Evolutionary conservation across 1,140 invertebrate genomes (phyloP).

Genomic region (Penaeus vannamei): DNA sequence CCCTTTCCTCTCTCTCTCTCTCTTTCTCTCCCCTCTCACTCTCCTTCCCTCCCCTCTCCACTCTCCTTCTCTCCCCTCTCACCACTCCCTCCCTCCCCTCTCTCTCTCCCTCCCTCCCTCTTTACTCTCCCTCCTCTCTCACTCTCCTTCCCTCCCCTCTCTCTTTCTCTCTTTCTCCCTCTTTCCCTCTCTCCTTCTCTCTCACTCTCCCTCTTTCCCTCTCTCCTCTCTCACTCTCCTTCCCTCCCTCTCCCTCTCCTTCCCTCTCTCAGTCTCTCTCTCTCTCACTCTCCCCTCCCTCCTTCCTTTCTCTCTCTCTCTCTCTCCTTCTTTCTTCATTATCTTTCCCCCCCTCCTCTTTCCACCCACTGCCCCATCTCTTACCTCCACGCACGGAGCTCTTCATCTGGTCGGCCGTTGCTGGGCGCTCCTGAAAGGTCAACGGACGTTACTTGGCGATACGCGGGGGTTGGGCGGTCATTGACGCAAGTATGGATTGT

Average conservation of each 20-base stretch:
- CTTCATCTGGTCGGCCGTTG: constrained; percentile 39
- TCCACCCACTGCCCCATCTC: background rate
- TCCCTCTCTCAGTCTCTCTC: background rate
- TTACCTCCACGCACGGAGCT: constrained; percentile 49
- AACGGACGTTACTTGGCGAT: background rate
- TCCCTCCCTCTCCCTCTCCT: background rate
- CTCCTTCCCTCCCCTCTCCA: background rate
- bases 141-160: constrained; percentile 6
- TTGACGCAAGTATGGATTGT: too few relatives aligned
- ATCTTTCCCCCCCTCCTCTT: background rate
- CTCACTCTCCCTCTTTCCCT: background rate
- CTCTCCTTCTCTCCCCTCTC: background rate
- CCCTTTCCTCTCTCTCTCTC: background rate
- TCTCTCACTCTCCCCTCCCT: too few relatives aligned
- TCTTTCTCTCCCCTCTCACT: too few relatives aligned
- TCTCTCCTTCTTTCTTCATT: background rate
- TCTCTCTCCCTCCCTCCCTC: background rate
- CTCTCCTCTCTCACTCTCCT: background rate
- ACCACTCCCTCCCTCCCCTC: background rate
- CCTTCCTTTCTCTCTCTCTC: too few relatives aligned
- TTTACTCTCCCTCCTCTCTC: background rate
- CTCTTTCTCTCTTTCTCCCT: too few relatives aligned
- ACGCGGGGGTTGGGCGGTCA: too few relatives aligned
- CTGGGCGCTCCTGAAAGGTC: constrained; percentile 29
- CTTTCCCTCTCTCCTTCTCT: too few relatives aligned